Base-by-base conservation (phyloP, 2,113 vertebrate genomes). In the Hypomesus transpacificus region DNA sequence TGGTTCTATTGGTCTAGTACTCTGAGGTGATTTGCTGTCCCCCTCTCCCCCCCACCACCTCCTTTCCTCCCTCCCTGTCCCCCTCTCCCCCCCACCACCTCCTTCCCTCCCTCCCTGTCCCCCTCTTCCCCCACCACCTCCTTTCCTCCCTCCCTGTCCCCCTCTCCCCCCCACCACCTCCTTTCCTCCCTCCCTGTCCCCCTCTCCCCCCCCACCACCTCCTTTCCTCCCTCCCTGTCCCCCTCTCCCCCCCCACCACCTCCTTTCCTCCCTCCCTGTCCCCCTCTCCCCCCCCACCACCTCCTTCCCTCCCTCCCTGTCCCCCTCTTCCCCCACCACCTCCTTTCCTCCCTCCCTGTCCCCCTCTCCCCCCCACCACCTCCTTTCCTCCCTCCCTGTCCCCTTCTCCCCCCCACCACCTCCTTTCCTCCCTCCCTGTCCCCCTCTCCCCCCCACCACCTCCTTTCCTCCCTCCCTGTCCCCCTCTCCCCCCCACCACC, bases 1-100 rank as follows among this genome's bases (percentile, higher is more conserved):
- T 80, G 18, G 54, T 71, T 75, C 69, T 68, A 61, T 53, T 4
- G 26, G 75, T 66, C 70, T 31, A 54, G 53, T 18, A 54, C 53
- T 54, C 14, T 14, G 9, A 14, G 53, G 53, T 18, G 18, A 54
- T 16, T 11, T 69, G 64, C 79, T 76, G 58, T 69, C 78, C 77
- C 65, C 71, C 80, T 70, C 65, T 63, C 71, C 14, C 9, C n/a
- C n/a, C 54, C 2, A 6, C 18, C 13, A 1, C 53, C 1, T 1
- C 31, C 3, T 1, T 0, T 34, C 7, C 5, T 1, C 7, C 53
- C 11, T n/a, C n/a, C n/a, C n/a, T n/a, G n/a, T n/a, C n/a, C n/a
- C n/a, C n/a, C n/a, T n/a, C n/a, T n/a, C n/a, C n/a, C n/a, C n/a
- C n/a, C n/a, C n/a, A n/a, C n/a, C n/a, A n/a, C n/a, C 53, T 1